Evolutionary conservation across 2,797 vertebrate genomes (phyloP).

Genomic region (Gila robusta): DNA sequence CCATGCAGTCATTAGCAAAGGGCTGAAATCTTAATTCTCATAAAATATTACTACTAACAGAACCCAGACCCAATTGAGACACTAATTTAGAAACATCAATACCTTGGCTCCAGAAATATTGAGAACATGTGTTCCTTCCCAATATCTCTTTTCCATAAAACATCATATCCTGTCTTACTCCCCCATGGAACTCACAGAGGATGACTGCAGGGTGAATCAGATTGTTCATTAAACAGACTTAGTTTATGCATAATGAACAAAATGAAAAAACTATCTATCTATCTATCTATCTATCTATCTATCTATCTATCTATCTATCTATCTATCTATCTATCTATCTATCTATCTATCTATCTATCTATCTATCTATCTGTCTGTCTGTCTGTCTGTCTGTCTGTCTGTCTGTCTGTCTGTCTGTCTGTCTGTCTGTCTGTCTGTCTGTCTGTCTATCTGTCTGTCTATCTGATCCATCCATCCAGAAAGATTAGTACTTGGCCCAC

Average conservation of each 20-base stretch:
- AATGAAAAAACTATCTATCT: too few relatives aligned
- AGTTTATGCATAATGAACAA: background rate
- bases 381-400: too few relatives aligned
- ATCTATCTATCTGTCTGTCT: too few relatives aligned
- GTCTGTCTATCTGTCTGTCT: too few relatives aligned
- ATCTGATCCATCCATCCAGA: too few relatives aligned
- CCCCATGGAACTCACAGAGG: constrained; percentile 1
- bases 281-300: too few relatives aligned
- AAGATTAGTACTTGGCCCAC: too few relatives aligned
- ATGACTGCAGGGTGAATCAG: constrained; percentile 2
- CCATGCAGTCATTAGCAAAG: constrained; percentile 1
- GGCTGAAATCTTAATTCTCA: constrained; percentile 26
- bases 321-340: too few relatives aligned
- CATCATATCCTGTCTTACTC: constrained; percentile 57
- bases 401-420: too few relatives aligned
- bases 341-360: too few relatives aligned
- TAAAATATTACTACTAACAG: constrained; percentile 37
- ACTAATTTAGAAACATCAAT: constrained; percentile 43
- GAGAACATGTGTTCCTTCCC: constrained; percentile 50
- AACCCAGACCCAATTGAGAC: constrained; percentile 21
- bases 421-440: too few relatives aligned
- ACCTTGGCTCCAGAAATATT: constrained; percentile 38
- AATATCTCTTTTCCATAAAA: constrained; percentile 50
- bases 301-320: too few relatives aligned
- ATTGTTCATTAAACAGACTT: background rate